Evolutionary conservation across 2,113 vertebrate species (phyloP).

Genomic region (Tamias sibiricus): DNA sequence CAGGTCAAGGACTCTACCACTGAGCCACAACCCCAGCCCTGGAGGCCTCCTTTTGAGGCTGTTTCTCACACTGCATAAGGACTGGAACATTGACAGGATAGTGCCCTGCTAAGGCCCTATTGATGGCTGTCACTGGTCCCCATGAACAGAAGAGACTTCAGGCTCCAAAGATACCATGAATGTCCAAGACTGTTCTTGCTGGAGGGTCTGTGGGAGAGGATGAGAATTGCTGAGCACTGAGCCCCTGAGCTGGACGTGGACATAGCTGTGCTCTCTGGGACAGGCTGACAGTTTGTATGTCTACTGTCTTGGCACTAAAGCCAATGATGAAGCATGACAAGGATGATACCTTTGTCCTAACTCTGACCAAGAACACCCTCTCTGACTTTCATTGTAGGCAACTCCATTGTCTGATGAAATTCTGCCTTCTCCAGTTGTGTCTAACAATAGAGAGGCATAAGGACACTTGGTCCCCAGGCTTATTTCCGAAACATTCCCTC

Average conservation of each 20-base stretch:
- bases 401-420: background rate
- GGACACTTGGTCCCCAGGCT: too few relatives aligned
- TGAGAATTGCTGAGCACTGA: background rate
- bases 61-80: too few relatives aligned
- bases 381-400: background rate
- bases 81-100: background rate
- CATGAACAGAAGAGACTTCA: accelerated
- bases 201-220: background rate
- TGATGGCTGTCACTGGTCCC: too few relatives aligned
- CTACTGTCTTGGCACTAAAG: background rate
- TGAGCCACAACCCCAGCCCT: background rate
- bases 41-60: background rate
- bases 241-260: too few relatives aligned
- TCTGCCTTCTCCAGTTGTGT: background rate
- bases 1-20: too few relatives aligned
- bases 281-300: background rate
- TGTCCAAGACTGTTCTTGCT: background rate
- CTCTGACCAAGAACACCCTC: background rate
- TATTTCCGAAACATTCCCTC: background rate
- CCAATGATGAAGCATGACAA: background rate
- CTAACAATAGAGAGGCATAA: background rate
- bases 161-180: background rate
- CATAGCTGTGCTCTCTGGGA: background rate
- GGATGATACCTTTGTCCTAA: background rate
- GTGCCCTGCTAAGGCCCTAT: background rate